Conservation (phyloP, 2,113 vertebrate genomes). For the Cnemophilus loriae region DNA sequence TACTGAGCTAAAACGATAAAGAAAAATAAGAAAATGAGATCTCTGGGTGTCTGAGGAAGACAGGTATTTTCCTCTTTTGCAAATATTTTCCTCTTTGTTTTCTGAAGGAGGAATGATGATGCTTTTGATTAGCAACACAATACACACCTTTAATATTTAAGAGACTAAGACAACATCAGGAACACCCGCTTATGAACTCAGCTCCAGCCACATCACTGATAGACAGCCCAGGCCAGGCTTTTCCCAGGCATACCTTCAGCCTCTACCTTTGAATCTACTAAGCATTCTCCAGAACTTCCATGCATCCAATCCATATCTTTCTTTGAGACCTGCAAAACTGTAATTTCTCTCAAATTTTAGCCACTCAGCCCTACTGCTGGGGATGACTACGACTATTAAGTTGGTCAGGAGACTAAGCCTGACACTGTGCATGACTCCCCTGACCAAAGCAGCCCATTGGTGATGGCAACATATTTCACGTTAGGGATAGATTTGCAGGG, state of each 20-base stretch:
- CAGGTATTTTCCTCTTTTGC: background rate
- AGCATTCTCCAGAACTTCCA: background rate
- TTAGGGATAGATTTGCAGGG: background rate
- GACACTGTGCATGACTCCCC: background rate
- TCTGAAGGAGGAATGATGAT: background rate
- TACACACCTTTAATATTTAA: background rate
- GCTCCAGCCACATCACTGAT: background rate
- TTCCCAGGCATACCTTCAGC: background rate
- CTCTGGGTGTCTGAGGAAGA: background rate
- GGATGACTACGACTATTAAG: rapidly evolving
- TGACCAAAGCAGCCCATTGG: background rate
- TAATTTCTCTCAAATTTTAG: background rate
- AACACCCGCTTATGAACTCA: background rate
- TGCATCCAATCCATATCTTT: background rate
- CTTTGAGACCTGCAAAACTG: background rate
- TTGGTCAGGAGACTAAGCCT: background rate
- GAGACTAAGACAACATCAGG: background rate
- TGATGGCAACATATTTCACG: rapidly evolving
- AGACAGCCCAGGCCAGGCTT: background rate
- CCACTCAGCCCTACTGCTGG: background rate
- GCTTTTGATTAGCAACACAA: background rate
- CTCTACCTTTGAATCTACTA: background rate
- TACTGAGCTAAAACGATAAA: background rate
- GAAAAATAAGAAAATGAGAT: background rate
- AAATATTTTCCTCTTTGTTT: background rate